These are phyloP conservation scores for Australoheros scitulus DNA, from an alignment of 2,113 vertebrate species.

Conservation along the genomic window DNA sequence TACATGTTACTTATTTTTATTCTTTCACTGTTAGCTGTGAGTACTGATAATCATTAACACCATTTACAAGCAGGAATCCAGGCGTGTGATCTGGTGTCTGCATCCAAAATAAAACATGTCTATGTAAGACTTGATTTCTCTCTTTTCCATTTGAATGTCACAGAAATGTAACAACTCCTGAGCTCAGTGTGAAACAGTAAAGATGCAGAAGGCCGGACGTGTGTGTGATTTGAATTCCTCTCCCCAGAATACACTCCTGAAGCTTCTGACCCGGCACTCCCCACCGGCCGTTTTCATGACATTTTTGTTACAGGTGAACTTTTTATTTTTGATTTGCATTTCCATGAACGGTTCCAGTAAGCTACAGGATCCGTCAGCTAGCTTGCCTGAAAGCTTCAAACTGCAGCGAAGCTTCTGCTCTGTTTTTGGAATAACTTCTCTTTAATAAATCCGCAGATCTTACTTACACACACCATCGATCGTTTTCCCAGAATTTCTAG, in stretches of 20 bases:
- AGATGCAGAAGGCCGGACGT: background rate
- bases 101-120: background rate
- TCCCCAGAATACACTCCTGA: background rate
- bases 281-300: background rate
- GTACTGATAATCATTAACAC: background rate
- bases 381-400: background rate
- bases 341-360: background rate
- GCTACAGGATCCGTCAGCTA: background rate
- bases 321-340: background rate
- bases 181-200: background rate
- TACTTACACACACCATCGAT: background rate
- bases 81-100: too few relatives aligned
- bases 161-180: fast-evolving
- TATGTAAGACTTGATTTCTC: background rate
- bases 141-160: too few relatives aligned
- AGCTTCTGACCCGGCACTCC: background rate
- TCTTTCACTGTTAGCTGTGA: background rate
- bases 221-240: background rate
- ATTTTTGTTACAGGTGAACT: background rate
- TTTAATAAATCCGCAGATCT: background rate
- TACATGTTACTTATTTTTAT: fast-evolving
- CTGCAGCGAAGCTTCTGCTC: background rate
- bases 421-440: background rate
- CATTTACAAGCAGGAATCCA: background rate
- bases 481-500: background rate